phyloP scores from a whole-genome alignment of 2,113 vertebrate genomes.

The Odontesthes bonariensis region DNA sequence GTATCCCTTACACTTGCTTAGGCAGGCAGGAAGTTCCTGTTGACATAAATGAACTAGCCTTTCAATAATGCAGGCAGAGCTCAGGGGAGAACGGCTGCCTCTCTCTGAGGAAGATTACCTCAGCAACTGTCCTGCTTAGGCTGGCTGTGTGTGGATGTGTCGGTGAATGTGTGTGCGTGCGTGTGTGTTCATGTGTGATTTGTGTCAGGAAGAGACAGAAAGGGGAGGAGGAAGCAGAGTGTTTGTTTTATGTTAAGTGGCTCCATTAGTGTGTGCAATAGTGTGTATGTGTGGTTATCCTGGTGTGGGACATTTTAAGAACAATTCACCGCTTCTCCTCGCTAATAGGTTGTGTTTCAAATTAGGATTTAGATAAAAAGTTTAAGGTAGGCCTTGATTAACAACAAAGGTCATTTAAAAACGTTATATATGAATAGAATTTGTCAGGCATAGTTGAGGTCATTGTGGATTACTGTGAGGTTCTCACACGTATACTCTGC shows the following conservation, averaged over 20 bases:
- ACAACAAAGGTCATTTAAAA: neutral
- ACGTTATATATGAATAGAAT: neutral
- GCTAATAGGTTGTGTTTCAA: neutral
- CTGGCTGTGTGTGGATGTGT: conserved; percentile 33
- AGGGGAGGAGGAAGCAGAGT: conserved; percentile 40
- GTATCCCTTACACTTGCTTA: conserved; percentile 70
- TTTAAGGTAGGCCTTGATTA: too few relatives aligned
- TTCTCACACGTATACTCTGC: neutral
- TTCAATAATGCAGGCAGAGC: conserved; percentile 77
- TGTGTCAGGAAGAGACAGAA: conserved; percentile 31
- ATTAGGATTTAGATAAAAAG: too few relatives aligned
- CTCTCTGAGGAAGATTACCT: conserved; percentile 60
- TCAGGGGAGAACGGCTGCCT: conserved; percentile 46
- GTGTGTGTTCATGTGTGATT: conserved; percentile 1
- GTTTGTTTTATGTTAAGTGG: conserved; percentile 53
- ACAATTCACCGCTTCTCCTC: neutral
- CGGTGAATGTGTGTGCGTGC: conserved; percentile 10
- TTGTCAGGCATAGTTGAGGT: neutral
- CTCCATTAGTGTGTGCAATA: conserved; percentile 34
- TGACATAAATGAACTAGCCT: conserved; percentile 75
- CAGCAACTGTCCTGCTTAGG: conserved; percentile 57
- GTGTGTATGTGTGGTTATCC: neutral
- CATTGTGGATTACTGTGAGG: neutral
- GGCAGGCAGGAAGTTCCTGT: conserved; percentile 76
- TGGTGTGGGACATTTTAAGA: neutral